phyloP scores from a whole-genome alignment of 2,113 vertebrate genomes.

The Cygnus atratus region DNA sequence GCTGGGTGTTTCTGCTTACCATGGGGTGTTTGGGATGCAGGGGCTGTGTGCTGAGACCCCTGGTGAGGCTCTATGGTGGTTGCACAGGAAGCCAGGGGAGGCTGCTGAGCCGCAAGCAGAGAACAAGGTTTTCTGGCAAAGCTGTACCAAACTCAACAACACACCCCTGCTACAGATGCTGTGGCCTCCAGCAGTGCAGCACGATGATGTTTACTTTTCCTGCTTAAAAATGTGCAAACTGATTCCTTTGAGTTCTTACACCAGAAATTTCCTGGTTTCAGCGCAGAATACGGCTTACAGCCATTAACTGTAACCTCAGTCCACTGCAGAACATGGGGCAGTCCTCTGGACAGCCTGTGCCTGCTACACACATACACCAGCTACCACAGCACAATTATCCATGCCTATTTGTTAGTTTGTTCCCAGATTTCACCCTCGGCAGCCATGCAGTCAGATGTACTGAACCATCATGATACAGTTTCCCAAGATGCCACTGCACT shows the following conservation, averaged over 20 bases:
- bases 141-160: not conserved
- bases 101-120: not conserved
- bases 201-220: not conserved
- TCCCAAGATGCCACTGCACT: accelerated
- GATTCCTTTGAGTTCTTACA: not conserved
- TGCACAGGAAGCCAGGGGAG: not conserved
- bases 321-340: not conserved
- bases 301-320: not conserved
- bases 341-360: not conserved
- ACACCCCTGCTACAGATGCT: not conserved
- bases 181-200: not conserved
- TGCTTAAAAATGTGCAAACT: not conserved
- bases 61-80: not conserved
- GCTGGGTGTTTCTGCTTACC: not conserved
- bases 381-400: not conserved
- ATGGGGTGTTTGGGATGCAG: not conserved
- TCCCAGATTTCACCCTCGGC: not conserved
- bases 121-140: not conserved
- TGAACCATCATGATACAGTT: accelerated
- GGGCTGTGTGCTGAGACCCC: too few relatives aligned
- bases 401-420: not conserved
- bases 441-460: not conserved
- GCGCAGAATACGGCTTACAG: not conserved
- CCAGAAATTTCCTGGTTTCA: not conserved
- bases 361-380: too few relatives aligned